Conservation (phyloP, 37 sponge, comb jelly and placozoan species). For the Spongia lamella region DNA sequence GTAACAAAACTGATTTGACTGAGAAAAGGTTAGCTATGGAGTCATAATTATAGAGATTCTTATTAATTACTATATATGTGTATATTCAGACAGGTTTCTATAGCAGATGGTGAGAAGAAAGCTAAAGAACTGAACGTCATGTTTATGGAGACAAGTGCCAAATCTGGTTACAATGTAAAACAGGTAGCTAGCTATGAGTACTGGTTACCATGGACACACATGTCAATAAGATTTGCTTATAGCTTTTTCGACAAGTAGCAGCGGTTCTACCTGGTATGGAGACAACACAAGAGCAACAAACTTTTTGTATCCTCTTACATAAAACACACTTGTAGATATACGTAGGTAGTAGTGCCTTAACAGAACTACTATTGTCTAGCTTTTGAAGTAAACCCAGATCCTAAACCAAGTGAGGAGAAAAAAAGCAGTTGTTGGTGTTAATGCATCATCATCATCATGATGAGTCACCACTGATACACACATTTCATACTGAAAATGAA, state of each 20-base stretch:
- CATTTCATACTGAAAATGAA: too few relatives aligned
- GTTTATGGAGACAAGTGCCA: constrained; percentile 99
- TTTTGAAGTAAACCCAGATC: too few relatives aligned
- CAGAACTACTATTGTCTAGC: too few relatives aligned
- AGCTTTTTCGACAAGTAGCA: constrained; percentile 95
- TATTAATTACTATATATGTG: neutral
- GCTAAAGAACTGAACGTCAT: constrained; percentile 96
- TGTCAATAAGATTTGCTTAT: neutral
- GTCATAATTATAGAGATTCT: neutral
- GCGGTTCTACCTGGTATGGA: constrained; percentile 99
- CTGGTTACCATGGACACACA: too few relatives aligned
- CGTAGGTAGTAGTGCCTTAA: too few relatives aligned
- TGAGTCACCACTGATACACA: too few relatives aligned
- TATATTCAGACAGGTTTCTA: constrained; percentile 84
- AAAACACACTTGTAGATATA: too few relatives aligned
- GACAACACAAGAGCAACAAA: constrained; percentile 66
- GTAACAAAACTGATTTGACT: constrained; percentile 97
- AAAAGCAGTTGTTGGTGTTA: too few relatives aligned
- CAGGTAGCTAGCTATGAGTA: too few relatives aligned
- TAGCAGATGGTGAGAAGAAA: constrained; percentile 97
- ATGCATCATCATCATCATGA: too few relatives aligned
- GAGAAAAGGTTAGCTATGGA: constrained; percentile 75
- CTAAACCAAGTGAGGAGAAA: too few relatives aligned
- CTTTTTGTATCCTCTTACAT: too few relatives aligned
- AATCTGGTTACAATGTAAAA: constrained; percentile 99